A percentile compares a stretch with the other conserved stretches of the same genome.
Conservation (phyloP, 64 coral and sea anemone species). For the Pocillopora verrucosa region DNA sequence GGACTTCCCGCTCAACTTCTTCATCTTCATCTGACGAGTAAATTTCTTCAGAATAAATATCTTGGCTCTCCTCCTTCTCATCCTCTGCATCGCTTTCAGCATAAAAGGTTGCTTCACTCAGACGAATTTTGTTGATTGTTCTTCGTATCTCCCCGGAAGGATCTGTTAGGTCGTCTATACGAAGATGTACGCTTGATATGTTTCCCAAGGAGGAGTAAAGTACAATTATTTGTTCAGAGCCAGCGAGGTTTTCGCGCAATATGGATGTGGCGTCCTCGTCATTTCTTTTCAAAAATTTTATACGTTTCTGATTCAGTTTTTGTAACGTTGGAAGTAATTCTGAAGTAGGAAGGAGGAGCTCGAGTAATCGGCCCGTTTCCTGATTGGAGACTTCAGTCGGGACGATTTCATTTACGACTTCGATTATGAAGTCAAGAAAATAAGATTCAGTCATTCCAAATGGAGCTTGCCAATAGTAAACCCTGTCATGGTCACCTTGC, state of each 20-base stretch:
- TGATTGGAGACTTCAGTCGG: background rate
- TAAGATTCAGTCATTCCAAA: background rate
- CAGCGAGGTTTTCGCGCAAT: background rate
- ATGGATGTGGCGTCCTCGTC: background rate
- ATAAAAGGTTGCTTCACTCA: background rate
- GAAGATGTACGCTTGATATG: background rate
- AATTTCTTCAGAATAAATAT: background rate
- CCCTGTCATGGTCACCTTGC: background rate
- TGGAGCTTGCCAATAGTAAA: background rate
- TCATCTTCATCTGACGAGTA: constrained; percentile 30
- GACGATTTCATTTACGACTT: background rate
- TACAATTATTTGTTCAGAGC: background rate
- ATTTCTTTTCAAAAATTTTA: background rate
- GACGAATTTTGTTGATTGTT: background rate
- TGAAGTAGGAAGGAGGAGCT: background rate
- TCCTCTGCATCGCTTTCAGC: background rate
- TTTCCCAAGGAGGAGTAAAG: background rate
- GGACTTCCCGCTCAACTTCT: constrained; percentile 28
- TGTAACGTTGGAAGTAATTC: background rate
- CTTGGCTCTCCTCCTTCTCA: background rate
- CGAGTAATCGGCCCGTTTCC: background rate
- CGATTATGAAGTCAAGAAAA: constrained; percentile 9
- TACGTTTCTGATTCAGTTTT: background rate
- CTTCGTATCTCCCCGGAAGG: background rate
- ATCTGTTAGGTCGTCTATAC: background rate